Percentiles rank a stretch among this genome's conserved stretches.
Conservation (phyloP, 2,888 invertebrate genomes). For the Andrena flavipes region DNA sequence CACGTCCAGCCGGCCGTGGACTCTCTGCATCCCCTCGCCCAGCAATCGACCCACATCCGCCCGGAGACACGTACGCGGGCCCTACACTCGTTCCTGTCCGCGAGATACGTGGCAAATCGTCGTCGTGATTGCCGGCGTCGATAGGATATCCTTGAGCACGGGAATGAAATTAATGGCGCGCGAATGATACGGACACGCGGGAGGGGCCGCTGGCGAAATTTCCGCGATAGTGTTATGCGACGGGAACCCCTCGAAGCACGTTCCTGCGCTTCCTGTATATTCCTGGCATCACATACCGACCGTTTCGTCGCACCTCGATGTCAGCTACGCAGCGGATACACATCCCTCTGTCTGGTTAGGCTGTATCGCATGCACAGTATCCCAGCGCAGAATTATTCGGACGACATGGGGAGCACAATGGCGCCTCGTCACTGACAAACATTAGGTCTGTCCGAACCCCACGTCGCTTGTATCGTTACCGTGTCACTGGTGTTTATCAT, state of each 20-base stretch:
- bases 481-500: not conserved
- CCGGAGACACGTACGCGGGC: not conserved
- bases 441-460: not conserved
- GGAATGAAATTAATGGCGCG: slow-evolving; percentile 75
- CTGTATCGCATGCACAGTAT: slow-evolving; percentile 19
- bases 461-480: not conserved
- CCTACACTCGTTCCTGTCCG: slow-evolving; percentile 3
- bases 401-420: slow-evolving; percentile 45
- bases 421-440: slow-evolving; percentile 7
- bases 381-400: slow-evolving; percentile 48
- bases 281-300: slow-evolving; percentile 71
- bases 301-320: slow-evolving; percentile 71
- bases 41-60: slow-evolving; percentile 43
- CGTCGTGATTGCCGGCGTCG: slow-evolving; percentile 71
- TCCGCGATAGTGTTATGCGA: slow-evolving; percentile 71
- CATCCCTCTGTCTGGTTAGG: slow-evolving; percentile 42
- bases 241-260: slow-evolving; percentile 71
- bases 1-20: slow-evolving; percentile 3
- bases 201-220: slow-evolving; percentile 61
- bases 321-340: slow-evolving; percentile 51
- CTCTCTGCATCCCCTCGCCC: not conserved
- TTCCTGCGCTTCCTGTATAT: slow-evolving; percentile 67
- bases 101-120: slow-evolving; percentile 70
- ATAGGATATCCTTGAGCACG: slow-evolving; percentile 73
- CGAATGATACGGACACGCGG: slow-evolving; percentile 68